Conservation (phyloP, 2,888 invertebrate species). For the Drosophila ochracea region DNA sequence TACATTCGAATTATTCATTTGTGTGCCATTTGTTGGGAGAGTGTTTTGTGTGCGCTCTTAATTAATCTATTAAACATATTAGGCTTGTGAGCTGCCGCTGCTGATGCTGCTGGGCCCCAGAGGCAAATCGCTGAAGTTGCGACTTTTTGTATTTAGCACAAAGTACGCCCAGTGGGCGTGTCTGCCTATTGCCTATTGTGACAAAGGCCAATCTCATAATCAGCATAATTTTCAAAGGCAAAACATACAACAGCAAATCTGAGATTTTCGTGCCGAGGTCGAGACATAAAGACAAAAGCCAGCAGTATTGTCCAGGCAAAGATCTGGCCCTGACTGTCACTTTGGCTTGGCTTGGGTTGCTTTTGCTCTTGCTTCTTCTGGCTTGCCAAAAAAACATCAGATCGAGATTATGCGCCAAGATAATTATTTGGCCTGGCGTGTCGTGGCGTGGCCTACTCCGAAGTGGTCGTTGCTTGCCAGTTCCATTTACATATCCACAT, state of each 20-base stretch:
- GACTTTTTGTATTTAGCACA: constrained; percentile 25
- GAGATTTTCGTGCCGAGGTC: constrained; percentile 60
- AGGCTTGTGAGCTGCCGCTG: constrained; percentile 17
- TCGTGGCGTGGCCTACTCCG: constrained; percentile 52
- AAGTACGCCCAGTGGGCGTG: constrained; percentile 48
- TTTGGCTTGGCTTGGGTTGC: constrained; percentile 6
- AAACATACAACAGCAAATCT: constrained; percentile 26
- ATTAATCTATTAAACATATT: constrained; percentile 57
- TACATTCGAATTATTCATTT: constrained; percentile 40
- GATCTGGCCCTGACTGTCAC: constrained; percentile 38
- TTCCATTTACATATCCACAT: constrained; percentile 36
- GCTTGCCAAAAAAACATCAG: constrained; percentile 51
- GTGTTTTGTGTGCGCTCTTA: constrained; percentile 26
- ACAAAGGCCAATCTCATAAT: constrained; percentile 72
- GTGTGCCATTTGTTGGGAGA: constrained; percentile 33
- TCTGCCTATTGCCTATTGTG: constrained; percentile 25
- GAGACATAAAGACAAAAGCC: constrained; percentile 61
- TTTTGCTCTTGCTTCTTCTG: constrained; percentile 21
- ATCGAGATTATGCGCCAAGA: constrained; percentile 73
- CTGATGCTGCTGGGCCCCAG: constrained; percentile 14
- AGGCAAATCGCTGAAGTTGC: constrained; percentile 25
- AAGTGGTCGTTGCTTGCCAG: constrained; percentile 40
- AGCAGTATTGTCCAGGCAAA: constrained; percentile 50
- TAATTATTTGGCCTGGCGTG: constrained; percentile 75
- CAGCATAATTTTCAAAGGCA: constrained; percentile 73